Evolutionary conservation across 2,888 invertebrate species (phyloP), one percentile per base, ranked within the genome.

Genomic region (Thymelicus lineola): DNA sequence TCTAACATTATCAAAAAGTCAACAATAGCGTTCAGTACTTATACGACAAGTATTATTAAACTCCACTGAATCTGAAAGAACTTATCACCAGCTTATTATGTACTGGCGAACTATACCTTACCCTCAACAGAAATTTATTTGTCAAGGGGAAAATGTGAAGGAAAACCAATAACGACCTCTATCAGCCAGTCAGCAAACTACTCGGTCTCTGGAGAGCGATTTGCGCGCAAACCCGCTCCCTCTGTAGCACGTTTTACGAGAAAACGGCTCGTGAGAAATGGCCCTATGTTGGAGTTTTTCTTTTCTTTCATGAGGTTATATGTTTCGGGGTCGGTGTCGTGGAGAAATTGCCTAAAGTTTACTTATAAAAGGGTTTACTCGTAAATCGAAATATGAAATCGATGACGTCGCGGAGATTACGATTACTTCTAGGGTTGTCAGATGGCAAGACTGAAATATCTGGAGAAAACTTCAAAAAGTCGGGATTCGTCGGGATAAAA

Each of bases 181-280:
- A 57, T 62, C 62, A 62, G 46, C 68, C 62, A 68, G 68, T 68
- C 68, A 68, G 68, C 68, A 28, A 67, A 36, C 35, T 62, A 28
- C 50, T 3, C 36, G 17, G 17, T n/a, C 62, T 35, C 66, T 6
- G 20, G 69, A 42, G 69, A 63, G 17, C 63, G 55, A 63, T 69
- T 57, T 64, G 64, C 42, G 66, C 10, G 59, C 12, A 10, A 59
- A 45, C 59, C 38, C 20, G 35, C 58, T 58, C 38, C 57, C 60
- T 60, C 12, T 55, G 6, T 7, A 45, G n/a, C 57, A 20, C 62
- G 57, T 72, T 74, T 74, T 74, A 72, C 67, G 71, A 69, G 69
- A 61, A 72, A 71, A 72, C 72, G 72, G 71, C 69, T 64, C 71
- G 66, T 69, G 60, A 57, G 64, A 72, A 71, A 74, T 72, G 62